phyloP scores from a whole-genome alignment of 2,113 vertebrate genomes.

The Seriola aureovittata region DNA sequence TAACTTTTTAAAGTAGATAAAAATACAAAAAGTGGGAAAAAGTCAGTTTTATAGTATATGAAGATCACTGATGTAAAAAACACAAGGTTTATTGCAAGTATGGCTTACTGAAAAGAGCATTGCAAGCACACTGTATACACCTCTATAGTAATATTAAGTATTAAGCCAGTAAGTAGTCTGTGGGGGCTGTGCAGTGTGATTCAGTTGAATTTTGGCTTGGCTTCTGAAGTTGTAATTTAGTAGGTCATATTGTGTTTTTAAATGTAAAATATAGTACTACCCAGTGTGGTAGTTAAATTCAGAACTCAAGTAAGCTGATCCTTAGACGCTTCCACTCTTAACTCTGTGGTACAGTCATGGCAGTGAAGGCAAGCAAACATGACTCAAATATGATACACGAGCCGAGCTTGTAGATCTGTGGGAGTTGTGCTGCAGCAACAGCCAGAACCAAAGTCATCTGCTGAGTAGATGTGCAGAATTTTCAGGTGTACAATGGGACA shows the following conservation, averaged over 20 bases:
- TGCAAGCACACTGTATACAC: neutral
- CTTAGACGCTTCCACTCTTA: neutral
- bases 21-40: neutral
- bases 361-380: conserved; percentile 26
- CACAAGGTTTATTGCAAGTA: conserved; percentile 4
- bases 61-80: neutral
- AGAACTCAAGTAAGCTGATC: conserved; percentile 33
- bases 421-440: neutral
- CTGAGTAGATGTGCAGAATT: neutral
- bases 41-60: neutral
- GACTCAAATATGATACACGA: neutral
- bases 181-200: neutral
- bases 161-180: neutral
- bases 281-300: conserved; percentile 31
- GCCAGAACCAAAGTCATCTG: neutral
- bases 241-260: conserved; percentile 28
- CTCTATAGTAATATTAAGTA: neutral
- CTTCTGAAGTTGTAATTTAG: conserved; percentile 16
- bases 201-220: neutral
- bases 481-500: neutral
- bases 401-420: neutral
- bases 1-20: conserved; percentile 14
- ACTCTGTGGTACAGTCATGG: neutral
- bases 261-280: conserved; percentile 18
- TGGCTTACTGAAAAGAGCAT: neutral